phyloP scores from a whole-genome alignment of 2,797 vertebrate species.

The Melopsittacus undulatus region DNA sequence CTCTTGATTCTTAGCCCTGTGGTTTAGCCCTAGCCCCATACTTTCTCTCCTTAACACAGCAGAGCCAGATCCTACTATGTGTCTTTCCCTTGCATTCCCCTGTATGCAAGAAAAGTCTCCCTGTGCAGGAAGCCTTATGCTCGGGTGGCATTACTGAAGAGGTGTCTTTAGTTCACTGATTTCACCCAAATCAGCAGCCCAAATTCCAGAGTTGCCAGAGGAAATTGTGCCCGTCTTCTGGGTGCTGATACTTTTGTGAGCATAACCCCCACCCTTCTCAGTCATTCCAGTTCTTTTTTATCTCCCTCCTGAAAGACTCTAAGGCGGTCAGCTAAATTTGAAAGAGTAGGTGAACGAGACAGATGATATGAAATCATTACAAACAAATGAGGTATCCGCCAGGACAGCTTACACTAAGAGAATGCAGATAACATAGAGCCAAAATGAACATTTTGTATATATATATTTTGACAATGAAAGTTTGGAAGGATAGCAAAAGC shows the following conservation, averaged over 20 bases:
- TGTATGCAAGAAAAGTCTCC: neutral
- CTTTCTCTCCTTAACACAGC: neutral
- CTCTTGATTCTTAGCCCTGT: neutral
- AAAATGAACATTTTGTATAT: neutral
- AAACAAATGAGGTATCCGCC: neutral
- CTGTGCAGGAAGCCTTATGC: neutral
- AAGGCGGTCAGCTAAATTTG: neutral
- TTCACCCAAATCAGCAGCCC: neutral
- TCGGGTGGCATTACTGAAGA: rapidly evolving
- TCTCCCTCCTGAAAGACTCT: neutral
- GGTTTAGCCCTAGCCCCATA: rapidly evolving
- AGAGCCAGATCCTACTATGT: neutral
- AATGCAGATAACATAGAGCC: neutral
- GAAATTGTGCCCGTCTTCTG: neutral
- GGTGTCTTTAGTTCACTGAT: neutral
- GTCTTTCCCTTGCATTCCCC: neutral
- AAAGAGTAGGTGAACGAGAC: neutral
- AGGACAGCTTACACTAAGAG: neutral
- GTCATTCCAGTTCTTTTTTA: neutral
- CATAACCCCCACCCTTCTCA: neutral
- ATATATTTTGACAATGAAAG: conserved; percentile 1
- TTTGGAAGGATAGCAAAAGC: neutral
- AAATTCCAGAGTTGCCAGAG: neutral
- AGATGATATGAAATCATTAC: neutral
- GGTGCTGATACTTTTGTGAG: neutral